phyloP scores from a whole-genome alignment of 2,888 invertebrate species.

The Podotricha telesiphe region DNA sequence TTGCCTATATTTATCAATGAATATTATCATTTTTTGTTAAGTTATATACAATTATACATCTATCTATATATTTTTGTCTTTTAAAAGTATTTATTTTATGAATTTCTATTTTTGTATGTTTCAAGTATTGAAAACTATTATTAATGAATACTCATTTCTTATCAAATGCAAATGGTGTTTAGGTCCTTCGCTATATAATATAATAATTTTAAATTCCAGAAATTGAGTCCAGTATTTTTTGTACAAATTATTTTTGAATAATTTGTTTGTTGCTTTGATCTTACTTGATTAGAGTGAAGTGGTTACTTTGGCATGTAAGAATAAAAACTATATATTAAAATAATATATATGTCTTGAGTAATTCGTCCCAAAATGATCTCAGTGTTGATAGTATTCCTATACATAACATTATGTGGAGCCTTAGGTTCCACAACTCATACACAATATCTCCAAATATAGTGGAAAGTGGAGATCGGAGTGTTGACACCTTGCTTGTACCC shows the following conservation, averaged over 20 bases:
- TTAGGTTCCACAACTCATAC: background rate
- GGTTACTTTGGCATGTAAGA: slow-evolving; percentile 19
- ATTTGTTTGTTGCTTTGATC: slow-evolving; percentile 36
- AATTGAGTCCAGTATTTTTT: slow-evolving; percentile 45
- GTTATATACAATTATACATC: slow-evolving; percentile 33
- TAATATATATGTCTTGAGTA: slow-evolving; percentile 27
- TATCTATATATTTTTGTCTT: slow-evolving; percentile 23
- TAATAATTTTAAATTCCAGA: slow-evolving; percentile 33
- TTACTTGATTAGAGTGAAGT: slow-evolving; percentile 36
- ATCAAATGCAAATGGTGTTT: slow-evolving; percentile 22
- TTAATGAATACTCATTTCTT: slow-evolving; percentile 46
- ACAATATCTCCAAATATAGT: too few relatives aligned
- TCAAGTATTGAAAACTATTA: slow-evolving; percentile 36
- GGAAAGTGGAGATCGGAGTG: too few relatives aligned
- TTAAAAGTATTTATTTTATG: slow-evolving; percentile 38
- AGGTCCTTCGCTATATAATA: background rate
- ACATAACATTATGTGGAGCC: background rate
- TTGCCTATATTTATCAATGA: slow-evolving; percentile 19
- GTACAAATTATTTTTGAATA: slow-evolving; percentile 43
- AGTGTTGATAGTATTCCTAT: slow-evolving; percentile 18
- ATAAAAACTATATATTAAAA: background rate
- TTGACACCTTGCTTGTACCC: slow-evolving; percentile 23
- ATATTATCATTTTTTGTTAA: slow-evolving; percentile 22
- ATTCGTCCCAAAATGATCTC: slow-evolving; percentile 36
- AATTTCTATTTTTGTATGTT: slow-evolving; percentile 49